Evolutionary conservation across 30 jellyfish, hydroid and myxozoan species (phyloP).

Genomic region (Phacellophora camtschatica): DNA sequence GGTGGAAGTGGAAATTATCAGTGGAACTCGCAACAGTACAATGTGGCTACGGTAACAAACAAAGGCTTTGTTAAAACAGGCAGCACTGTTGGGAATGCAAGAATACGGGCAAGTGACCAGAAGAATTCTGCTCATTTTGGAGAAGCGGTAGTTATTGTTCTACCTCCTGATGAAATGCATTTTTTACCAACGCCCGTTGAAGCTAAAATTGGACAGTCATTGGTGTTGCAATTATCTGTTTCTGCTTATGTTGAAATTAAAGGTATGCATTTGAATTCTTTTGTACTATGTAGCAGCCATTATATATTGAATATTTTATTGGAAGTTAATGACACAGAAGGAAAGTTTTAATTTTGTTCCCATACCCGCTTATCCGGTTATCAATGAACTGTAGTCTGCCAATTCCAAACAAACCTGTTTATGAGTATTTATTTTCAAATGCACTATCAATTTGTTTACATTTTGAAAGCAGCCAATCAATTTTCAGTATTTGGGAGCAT

Average conservation of each 20-base stretch:
- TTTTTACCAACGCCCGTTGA: conserved; percentile 73
- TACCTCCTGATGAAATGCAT: conserved; percentile 83
- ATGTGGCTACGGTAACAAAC: conserved; percentile 68
- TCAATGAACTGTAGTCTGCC: too few species aligned
- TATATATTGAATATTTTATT: too few species aligned
- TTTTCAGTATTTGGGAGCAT: too few species aligned
- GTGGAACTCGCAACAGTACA: conserved; percentile 68
- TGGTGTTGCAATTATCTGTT: conserved; percentile 76
- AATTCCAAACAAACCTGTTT: too few species aligned
- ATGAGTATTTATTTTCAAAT: too few species aligned
- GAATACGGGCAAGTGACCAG: conserved; percentile 69
- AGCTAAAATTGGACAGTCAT: conserved; percentile 78
- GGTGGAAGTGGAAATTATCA: conserved; percentile 95
- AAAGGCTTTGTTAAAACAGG: conserved; percentile 78
- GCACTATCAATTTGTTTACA: too few species aligned
- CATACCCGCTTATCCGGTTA: too few species aligned
- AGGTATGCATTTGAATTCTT: too few species aligned
- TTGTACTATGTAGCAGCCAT: too few species aligned
- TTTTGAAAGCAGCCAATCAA: too few species aligned
- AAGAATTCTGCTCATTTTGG: conserved; percentile 71
- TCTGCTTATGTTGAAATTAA: conserved; percentile 62
- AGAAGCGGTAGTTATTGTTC: conserved; percentile 63
- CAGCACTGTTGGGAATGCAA: conserved; percentile 58
- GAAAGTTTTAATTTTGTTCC: too few species aligned
- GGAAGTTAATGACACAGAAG: too few species aligned